Conservation (phyloP, 2,113 vertebrate genomes). For the Zeus faber region DNA sequence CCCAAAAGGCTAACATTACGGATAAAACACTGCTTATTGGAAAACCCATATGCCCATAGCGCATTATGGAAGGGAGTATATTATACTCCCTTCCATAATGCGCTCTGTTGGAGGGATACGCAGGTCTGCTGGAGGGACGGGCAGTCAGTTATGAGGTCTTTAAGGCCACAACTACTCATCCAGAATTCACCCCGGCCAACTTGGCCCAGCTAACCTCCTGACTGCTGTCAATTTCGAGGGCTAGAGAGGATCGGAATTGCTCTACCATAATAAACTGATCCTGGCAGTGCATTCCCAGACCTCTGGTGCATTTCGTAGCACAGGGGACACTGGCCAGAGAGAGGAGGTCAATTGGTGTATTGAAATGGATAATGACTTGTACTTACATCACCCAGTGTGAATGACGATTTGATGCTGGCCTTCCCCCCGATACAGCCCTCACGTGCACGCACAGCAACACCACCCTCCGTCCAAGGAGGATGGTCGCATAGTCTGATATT, state of each 20-base stretch:
- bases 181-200: constrained; percentile 24
- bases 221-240: constrained; percentile 50
- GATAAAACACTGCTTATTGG: constrained; percentile 8
- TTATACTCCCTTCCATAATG: constrained; percentile 4
- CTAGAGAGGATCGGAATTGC: constrained; percentile 38
- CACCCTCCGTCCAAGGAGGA: neutral
- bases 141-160: constrained; percentile 22
- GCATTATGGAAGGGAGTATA: constrained; percentile 6
- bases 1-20: neutral
- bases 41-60: neutral
- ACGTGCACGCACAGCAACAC: neutral
- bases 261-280: constrained; percentile 37
- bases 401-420: neutral
- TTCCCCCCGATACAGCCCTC: neutral
- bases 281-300: constrained; percentile 28
- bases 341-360: constrained; percentile 19
- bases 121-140: neutral
- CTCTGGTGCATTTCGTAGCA: constrained; percentile 15
- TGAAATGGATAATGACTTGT: constrained; percentile 29
- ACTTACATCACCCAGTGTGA: constrained; percentile 22
- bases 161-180: constrained; percentile 24
- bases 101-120: neutral
- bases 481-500: no score
- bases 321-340: constrained; percentile 11
- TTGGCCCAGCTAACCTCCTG: constrained; percentile 37